A percentile compares a stretch with the other conserved stretches of the same genome.
These are phyloP conservation scores for Drosophila nebulosa DNA, from an alignment of 1,140 invertebrate species.

Conservation along the genomic window DNA sequence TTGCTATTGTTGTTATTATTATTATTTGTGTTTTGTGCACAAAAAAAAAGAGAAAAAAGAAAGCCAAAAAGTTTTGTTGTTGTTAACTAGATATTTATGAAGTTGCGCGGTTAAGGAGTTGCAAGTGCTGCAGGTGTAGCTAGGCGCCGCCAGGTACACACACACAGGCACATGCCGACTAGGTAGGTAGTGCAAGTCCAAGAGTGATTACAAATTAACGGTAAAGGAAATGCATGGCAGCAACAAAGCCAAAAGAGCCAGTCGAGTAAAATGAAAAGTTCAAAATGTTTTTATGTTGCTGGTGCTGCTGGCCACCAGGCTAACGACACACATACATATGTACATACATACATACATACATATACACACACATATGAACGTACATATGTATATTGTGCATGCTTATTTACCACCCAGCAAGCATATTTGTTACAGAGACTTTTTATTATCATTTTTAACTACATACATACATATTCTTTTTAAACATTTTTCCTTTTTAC, in stretches of 20 bases:
- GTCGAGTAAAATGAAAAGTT: conserved; percentile 18
- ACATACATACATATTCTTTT: too few relatives aligned
- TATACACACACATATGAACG: too few relatives aligned
- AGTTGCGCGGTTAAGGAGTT: conserved; percentile 14
- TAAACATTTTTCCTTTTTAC: too few relatives aligned
- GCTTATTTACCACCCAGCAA: background rate
- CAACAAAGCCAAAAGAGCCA: conserved; percentile 12
- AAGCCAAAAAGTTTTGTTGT: conserved; percentile 10
- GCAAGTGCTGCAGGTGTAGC: background rate
- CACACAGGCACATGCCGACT: background rate
- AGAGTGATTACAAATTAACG: conserved; percentile 27
- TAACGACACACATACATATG: background rate
- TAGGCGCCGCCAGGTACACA: background rate
- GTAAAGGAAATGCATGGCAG: conserved; percentile 32
- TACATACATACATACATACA: background rate
- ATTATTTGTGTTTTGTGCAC: background rate
- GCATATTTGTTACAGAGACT: background rate
- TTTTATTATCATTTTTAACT: background rate
- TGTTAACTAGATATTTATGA: conserved; percentile 1
- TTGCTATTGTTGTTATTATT: conserved; percentile 38
- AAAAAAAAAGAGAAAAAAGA: conserved; percentile 23
- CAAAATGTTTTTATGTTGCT: conserved; percentile 1
- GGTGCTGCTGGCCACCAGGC: background rate
- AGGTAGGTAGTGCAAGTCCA: background rate
- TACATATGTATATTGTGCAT: background rate